These are phyloP conservation scores for Podocnemis expansa DNA, from an alignment of 2,113 vertebrate genomes.

Conservation along the genomic window DNA sequence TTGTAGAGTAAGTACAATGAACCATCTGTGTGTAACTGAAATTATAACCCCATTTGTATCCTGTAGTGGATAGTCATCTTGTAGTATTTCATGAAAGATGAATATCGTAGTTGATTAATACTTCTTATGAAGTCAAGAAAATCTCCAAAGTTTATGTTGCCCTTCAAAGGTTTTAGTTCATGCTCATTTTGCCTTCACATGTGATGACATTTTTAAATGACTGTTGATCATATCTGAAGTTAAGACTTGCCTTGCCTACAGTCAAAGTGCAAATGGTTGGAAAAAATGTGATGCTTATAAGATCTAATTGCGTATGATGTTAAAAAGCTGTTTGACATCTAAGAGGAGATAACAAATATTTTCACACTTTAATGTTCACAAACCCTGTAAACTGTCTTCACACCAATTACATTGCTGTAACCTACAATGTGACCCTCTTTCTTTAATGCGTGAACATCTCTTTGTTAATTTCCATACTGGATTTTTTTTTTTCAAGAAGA, in stretches of 20 bases:
- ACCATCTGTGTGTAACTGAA: not conserved
- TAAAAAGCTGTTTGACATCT: conserved; percentile 58
- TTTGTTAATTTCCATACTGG: conserved; percentile 67
- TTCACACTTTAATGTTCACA: conserved; percentile 80
- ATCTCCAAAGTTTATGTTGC: not conserved
- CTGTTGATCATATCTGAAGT: conserved; percentile 2
- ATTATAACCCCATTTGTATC: not conserved
- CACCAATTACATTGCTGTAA: conserved; percentile 80
- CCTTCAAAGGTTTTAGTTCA: conserved; percentile 28
- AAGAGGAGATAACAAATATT: conserved; percentile 81
- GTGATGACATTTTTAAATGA: not conserved
- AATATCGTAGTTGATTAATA: conserved; percentile 1
- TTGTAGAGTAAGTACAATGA: not conserved
- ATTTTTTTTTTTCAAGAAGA: not conserved
- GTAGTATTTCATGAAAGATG: not conserved
- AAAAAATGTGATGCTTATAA: conserved; percentile 58
- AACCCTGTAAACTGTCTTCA: conserved; percentile 73
- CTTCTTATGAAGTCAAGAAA: not conserved
- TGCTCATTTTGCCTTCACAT: not conserved
- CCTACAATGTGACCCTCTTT: conserved; percentile 75
- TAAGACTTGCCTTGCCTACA: not conserved
- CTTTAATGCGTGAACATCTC: conserved; percentile 73
- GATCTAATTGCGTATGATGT: conserved; percentile 59
- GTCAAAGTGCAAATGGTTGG: conserved; percentile 47
- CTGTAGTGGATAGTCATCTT: not conserved